A percentile compares a stretch with the other conserved stretches of the same genome.
Evolutionary conservation across 2,888 invertebrate genomes (phyloP).

Genomic region (Drosophila rubida): DNA sequence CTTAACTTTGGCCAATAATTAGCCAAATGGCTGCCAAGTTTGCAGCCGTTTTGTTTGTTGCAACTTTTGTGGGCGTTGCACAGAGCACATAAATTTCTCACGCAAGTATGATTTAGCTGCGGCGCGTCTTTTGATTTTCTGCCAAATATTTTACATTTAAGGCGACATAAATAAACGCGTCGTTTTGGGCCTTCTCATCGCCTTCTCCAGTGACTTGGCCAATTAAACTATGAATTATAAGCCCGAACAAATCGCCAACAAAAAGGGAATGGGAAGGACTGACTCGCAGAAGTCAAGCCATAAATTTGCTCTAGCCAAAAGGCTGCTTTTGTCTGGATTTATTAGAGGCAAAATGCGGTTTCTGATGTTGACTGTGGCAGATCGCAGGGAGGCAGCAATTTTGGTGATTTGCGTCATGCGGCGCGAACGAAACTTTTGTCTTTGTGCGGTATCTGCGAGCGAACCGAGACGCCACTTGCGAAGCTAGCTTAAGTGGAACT

Average conservation of each 20-base stretch:
- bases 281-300: constrained; percentile 52
- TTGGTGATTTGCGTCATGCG: constrained; percentile 48
- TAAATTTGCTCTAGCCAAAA: constrained; percentile 73
- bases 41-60: constrained; percentile 25
- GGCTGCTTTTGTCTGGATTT: constrained; percentile 70
- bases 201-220: constrained; percentile 59
- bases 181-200: constrained; percentile 37
- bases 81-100: constrained; percentile 53
- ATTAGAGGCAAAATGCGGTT: constrained; percentile 69
- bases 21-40: constrained; percentile 67
- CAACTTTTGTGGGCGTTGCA: constrained; percentile 42
- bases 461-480: neutral
- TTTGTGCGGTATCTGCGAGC: constrained; percentile 11
- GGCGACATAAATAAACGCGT: constrained; percentile 66
- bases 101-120: constrained; percentile 62
- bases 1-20: constrained; percentile 58
- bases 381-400: constrained; percentile 25
- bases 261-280: neutral
- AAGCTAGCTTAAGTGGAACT: neutral
- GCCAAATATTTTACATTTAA: constrained; percentile 77
- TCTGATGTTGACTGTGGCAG: constrained; percentile 47
- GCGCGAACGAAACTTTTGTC: constrained; percentile 36
- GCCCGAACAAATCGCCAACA: constrained; percentile 67
- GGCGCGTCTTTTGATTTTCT: constrained; percentile 62
- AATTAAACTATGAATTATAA: constrained; percentile 79